Evolutionary conservation across 2,888 invertebrate genomes (phyloP).

Genomic region (Drosophila cracens): DNA sequence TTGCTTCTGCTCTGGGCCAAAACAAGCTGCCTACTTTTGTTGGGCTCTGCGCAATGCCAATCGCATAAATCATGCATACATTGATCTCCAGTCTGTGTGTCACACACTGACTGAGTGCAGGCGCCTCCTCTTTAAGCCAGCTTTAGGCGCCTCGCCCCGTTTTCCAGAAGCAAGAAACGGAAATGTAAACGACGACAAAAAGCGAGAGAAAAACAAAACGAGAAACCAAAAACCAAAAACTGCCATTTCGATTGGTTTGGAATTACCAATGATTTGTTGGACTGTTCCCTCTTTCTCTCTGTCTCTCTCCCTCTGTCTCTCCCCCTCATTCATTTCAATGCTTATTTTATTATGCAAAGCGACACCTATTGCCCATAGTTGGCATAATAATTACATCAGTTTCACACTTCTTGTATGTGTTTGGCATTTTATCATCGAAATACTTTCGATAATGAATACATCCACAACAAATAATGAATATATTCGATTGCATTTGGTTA

Average conservation of each 20-base stretch:
- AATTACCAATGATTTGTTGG: constrained; percentile 32
- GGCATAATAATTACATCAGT: constrained; percentile 41
- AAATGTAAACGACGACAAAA: constrained; percentile 37
- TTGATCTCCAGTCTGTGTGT: constrained; percentile 45
- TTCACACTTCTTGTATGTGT: constrained; percentile 4
- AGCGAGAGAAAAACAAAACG: neutral
- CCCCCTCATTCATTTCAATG: neutral
- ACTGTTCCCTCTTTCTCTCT: neutral
- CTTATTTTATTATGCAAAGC: constrained; percentile 41
- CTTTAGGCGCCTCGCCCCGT: constrained; percentile 12
- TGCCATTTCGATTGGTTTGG: constrained; percentile 20
- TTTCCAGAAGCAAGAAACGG: constrained; percentile 44
- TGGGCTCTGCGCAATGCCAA: constrained; percentile 46
- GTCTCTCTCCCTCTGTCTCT: neutral
- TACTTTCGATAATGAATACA: neutral
- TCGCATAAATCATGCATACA: constrained; percentile 70
- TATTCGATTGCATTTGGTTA: neutral
- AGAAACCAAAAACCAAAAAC: constrained; percentile 3
- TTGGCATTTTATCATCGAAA: constrained; percentile 7
- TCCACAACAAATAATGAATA: too few relatives aligned
- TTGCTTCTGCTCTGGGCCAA: neutral
- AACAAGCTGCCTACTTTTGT: too few relatives aligned
- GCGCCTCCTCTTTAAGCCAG: constrained; percentile 37
- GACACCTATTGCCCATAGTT: constrained; percentile 31
- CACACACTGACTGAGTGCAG: constrained; percentile 34